phyloP scores from a whole-genome alignment of 2,888 invertebrate species.

The Trichogramma dendrolimi region DNA sequence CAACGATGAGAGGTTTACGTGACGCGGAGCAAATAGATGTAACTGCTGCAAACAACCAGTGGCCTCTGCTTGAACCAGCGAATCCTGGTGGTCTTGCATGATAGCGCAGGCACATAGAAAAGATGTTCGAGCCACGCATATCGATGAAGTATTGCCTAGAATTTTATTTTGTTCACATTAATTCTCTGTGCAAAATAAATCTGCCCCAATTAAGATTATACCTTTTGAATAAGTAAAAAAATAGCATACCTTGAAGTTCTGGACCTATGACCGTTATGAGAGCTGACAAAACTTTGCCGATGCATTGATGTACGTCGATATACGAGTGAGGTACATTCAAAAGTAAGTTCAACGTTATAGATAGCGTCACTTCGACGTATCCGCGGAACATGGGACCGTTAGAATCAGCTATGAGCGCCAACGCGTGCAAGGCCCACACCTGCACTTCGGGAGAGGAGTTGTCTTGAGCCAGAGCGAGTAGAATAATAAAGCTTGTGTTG shows the following conservation, averaged over 20 bases:
- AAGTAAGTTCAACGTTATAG: conserved; percentile 82
- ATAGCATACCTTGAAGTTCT: conserved; percentile 75
- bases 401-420: conserved; percentile 93
- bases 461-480: conserved; percentile 92
- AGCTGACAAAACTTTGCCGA: conserved; percentile 89
- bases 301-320: conserved; percentile 88
- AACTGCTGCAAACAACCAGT: conserved; percentile 94
- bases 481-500: conserved; percentile 88
- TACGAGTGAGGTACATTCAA: conserved; percentile 85
- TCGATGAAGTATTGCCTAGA: conserved; percentile 67
- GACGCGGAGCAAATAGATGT: conserved; percentile 93
- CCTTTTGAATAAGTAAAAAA: conserved; percentile 7
- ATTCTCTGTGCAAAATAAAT: neutral
- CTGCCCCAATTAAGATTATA: neutral
- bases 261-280: conserved; percentile 97
- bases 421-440: conserved; percentile 94
- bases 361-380: conserved; percentile 92
- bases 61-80: conserved; percentile 91
- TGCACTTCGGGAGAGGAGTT: conserved; percentile 91
- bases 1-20: conserved; percentile 86
- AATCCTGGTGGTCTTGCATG: conserved; percentile 83
- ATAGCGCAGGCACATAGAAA: conserved; percentile 92
- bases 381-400: conserved; percentile 98
- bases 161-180: neutral
- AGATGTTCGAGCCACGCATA: conserved; percentile 74